Conservation (phyloP, 2,113 vertebrate genomes). For the Psilopogon haemacephalus region DNA sequence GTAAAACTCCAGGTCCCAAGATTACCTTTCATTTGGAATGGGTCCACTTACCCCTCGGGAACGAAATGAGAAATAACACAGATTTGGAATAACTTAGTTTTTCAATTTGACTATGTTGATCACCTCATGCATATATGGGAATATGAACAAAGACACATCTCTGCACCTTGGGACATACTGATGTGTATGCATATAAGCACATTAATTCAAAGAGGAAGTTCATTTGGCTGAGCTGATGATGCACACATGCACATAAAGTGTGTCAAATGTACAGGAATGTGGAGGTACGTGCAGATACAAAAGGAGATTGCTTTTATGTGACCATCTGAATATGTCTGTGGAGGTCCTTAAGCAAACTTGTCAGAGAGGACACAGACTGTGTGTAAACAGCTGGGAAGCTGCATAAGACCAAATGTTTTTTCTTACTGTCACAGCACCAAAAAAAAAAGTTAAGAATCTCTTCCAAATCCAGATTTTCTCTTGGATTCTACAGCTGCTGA, state of each 20-base stretch:
- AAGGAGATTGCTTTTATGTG: neutral
- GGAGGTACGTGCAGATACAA: neutral
- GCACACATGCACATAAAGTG: neutral
- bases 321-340: neutral
- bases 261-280: neutral
- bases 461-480: constrained; percentile 56
- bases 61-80: constrained; percentile 11
- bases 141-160: constrained; percentile 32
- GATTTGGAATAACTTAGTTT: constrained; percentile 1
- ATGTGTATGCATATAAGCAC: neutral
- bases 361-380: neutral
- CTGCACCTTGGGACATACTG: constrained; percentile 31
- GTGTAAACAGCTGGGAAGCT: constrained; percentile 52
- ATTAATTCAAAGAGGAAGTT: constrained; percentile 58
- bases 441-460: constrained; percentile 54
- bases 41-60: constrained; percentile 11
- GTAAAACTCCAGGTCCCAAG: constrained; percentile 33
- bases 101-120: constrained; percentile 58
- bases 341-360: neutral
- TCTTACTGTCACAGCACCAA: constrained; percentile 20
- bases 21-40: constrained; percentile 59
- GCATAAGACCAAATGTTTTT: constrained; percentile 25
- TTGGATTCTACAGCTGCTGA: constrained; percentile 53
- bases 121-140: constrained; percentile 11
- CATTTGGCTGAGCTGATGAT: neutral